Conservation (phyloP, 2,888 invertebrate species). For the Chaitophorus viminalis region DNA sequence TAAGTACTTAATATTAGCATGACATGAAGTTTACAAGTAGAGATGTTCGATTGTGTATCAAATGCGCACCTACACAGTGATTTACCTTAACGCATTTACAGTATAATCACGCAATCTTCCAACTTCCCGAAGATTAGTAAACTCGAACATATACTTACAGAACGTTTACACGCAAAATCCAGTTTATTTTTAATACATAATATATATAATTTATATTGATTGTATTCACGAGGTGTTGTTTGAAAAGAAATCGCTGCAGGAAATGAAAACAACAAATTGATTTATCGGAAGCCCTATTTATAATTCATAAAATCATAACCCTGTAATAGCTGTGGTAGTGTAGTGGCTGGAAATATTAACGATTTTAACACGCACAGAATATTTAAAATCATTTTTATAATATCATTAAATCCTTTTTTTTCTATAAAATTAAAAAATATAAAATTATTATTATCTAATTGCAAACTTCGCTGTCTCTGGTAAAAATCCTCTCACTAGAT, state of each 20-base stretch:
- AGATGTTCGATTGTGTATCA: no score
- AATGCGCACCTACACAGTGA: background rate
- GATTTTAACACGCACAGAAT: background rate
- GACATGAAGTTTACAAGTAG: no score
- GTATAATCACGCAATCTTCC: background rate
- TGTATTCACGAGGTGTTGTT: background rate
- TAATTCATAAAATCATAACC: background rate
- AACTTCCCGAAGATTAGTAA: background rate
- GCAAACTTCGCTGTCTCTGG: no score
- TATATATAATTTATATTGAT: background rate
- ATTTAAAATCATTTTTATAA: background rate
- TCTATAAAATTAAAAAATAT: no score
- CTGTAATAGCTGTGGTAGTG: background rate
- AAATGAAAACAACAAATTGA: slow-evolving; percentile 40
- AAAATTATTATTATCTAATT: no score
- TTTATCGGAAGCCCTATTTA: slow-evolving; percentile 3
- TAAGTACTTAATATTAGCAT: no score
- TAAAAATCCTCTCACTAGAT: no score
- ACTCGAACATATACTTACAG: background rate
- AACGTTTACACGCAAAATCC: background rate
- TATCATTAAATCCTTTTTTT: background rate
- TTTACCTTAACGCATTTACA: background rate
- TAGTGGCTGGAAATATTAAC: background rate
- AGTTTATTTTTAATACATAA: background rate
- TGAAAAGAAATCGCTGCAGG: slow-evolving; percentile 5